A percentile compares a stretch with the other conserved stretches of the same genome.
Conservation (phyloP, 2,888 invertebrate genomes). For the Latrodectus hesperus region DNA sequence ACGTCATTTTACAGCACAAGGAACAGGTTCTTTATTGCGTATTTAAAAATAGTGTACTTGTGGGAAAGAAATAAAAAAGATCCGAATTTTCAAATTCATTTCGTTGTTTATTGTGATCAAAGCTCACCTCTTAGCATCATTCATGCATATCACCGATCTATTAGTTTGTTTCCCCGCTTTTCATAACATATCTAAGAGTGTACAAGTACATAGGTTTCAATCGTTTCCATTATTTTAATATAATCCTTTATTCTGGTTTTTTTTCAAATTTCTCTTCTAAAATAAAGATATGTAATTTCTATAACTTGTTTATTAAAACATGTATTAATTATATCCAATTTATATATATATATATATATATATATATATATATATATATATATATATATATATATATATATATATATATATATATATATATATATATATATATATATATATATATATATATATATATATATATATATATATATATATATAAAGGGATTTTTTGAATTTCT, state of each 20-base stretch:
- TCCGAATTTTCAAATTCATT: not conserved
- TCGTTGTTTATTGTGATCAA: not conserved
- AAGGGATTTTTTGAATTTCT: not conserved
- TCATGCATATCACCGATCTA: no score
- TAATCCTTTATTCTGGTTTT: no score
- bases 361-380: not conserved
- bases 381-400: not conserved
- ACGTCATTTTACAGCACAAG: slow-evolving; percentile 34
- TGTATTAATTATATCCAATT: not conserved
- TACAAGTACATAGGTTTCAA: no score
- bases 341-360: not conserved
- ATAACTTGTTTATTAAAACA: no score
- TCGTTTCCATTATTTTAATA: no score
- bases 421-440: slow-evolving; percentile 11
- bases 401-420: slow-evolving; percentile 11
- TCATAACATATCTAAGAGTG: no score
- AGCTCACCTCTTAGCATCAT: no score
- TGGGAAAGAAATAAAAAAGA: not conserved
- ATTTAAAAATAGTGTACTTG: slow-evolving; percentile 4
- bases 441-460: slow-evolving; percentile 11
- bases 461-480: slow-evolving; percentile 10
- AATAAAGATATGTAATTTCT: no score
- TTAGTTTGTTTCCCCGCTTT: no score
- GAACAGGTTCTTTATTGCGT: not conserved
- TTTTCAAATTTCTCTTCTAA: no score